Evolutionary conservation across 2,888 invertebrate genomes (phyloP), one percentile per base, ranked within the genome.

Genomic region (Polydrusus pterygomalis): DNA sequence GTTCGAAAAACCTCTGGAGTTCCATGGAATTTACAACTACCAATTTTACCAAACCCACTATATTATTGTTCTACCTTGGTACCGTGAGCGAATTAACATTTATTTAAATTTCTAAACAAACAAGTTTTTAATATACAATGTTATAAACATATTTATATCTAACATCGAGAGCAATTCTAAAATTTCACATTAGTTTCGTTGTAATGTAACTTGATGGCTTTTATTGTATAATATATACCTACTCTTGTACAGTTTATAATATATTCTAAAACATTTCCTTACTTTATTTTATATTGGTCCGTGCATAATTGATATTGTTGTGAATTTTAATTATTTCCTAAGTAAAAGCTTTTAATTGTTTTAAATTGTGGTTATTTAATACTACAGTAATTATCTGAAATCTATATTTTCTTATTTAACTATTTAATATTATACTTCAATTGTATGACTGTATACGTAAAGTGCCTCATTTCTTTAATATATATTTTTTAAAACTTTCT

Each of bases 211-310:
- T 34, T 30, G n/a, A 34, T 30, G 56, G n/a, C 15, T 56, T 56
- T 56, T 56, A 20, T 11, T 20, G 7, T 20, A 51, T 51, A 51
- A 49, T 49, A 18, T 49, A n/a, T n/a, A n/a, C n/a, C n/a, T n/a
- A 49, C 51, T 25, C 13, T 51, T 58, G 34, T 58, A 58, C 58
- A 25, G 25, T 25, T 25, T 25, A 25, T 25, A 25, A 6, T 34
- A 34, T 8, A 60, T 5, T 58, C 25, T 54, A 51, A 34, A 34
- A 18, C 58, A 5, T 60, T 60, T 82, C 76, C 81, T 83, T 83
- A 81, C 72, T 80, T 79, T 76, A 82, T 81, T 81, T 80, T 75
- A 79, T 83, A 80, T 82, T 85, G 85, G 85, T 85, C 85, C 84
- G 84, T 85, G 84, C 84, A 84, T 81, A 80, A 78, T 81, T 78